Conservation (phyloP, 2,888 invertebrate species). For the Agonopterix heracliana region DNA sequence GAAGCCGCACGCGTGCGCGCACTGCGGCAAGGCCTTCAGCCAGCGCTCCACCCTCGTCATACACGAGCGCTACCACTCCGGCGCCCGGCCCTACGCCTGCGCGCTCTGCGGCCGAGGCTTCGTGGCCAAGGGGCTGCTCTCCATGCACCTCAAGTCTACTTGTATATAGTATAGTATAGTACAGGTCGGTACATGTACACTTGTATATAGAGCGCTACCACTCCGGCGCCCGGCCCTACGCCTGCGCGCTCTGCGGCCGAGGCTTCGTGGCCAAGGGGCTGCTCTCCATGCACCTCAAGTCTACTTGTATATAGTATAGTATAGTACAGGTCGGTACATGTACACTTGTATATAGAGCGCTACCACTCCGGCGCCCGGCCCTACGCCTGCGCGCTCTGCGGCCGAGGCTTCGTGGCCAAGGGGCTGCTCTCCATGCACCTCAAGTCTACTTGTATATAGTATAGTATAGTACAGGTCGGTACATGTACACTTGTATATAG, state of each 20-base stretch:
- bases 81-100: constrained; percentile 77
- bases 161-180: constrained; percentile 43
- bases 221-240: constrained; percentile 77
- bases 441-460: constrained; percentile 69
- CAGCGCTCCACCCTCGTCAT: constrained; percentile 78
- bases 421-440: constrained; percentile 79
- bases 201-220: constrained; percentile 63
- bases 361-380: constrained; percentile 68
- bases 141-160: constrained; percentile 76
- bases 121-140: constrained; percentile 78
- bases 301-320: constrained; percentile 54
- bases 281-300: constrained; percentile 78
- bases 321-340: background rate
- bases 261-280: constrained; percentile 79
- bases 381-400: constrained; percentile 75
- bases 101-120: constrained; percentile 77
- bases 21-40: constrained; percentile 78
- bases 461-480: constrained; percentile 52
- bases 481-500: constrained; percentile 11
- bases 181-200: constrained; percentile 53
- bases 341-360: constrained; percentile 38
- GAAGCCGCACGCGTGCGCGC: constrained; percentile 77
- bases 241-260: constrained; percentile 75
- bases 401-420: constrained; percentile 78
- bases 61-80: constrained; percentile 78